phyloP scores from a whole-genome alignment of 2,797 vertebrate genomes.

The Protosalanx chinensis region DNA sequence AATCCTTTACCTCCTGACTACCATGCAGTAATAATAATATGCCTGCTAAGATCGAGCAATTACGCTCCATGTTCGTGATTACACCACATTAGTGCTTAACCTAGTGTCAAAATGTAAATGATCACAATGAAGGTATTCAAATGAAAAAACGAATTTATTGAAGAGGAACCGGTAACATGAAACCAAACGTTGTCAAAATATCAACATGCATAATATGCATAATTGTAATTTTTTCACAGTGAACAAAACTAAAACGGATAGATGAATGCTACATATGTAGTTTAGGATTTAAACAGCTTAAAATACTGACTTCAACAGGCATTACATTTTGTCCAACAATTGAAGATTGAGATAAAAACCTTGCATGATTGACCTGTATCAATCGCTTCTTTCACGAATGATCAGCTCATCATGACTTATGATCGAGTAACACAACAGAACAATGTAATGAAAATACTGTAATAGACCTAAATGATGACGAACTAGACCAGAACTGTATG shows the following conservation, averaged over 20 bases:
- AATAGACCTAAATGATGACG: not conserved
- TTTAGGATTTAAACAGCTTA: not conserved
- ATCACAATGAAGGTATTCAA: not conserved
- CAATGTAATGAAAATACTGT: not conserved
- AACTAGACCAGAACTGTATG: too few relatives aligned
- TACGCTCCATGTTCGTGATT: too few relatives aligned
- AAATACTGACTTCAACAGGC: slow-evolving; percentile 6
- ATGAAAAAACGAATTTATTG: slow-evolving; percentile 3
- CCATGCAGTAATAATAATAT: too few relatives aligned
- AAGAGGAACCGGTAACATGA: slow-evolving; percentile 1
- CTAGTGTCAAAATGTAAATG: not conserved
- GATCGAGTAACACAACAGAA: not conserved
- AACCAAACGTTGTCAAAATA: not conserved
- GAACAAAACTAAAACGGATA: slow-evolving; percentile 2
- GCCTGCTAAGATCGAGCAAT: too few relatives aligned
- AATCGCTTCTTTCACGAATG: slow-evolving; percentile 3
- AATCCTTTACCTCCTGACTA: not conserved
- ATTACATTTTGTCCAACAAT: not conserved
- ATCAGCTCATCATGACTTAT: slow-evolving; percentile 3
- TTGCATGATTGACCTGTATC: slow-evolving; percentile 17
- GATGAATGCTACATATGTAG: slow-evolving; percentile 79
- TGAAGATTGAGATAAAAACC: not conserved
- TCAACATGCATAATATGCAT: slow-evolving; percentile 1
- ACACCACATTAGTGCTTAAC: too few relatives aligned
- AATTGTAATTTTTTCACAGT: not conserved